Base-by-base conservation (phyloP, 2,888 invertebrate species). In the Tipula vernalis region DNA sequence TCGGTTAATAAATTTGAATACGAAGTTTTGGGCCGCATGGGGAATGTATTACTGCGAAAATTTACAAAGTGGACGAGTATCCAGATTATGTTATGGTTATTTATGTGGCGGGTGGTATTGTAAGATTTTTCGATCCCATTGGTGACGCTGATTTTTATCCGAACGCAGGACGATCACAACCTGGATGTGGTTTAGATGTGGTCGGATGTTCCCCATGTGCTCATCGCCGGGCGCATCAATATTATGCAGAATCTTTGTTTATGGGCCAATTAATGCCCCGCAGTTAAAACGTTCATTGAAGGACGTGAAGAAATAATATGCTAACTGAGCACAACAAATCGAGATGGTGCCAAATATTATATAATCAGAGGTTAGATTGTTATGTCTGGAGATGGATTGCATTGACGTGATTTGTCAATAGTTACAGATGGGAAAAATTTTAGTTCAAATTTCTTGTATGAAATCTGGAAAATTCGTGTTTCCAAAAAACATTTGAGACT, bases 81-180 rank as follows among this genome's bases (percentile, higher is more conserved):
- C 90, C 91, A 10, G 88, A 87, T 12, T 89, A 90, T 42, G 92
- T 92, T 13, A 91, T 92, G 87, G 89, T 90, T 3, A 90, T 92
- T 88, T 91, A 91, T 86, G 92, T 92, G 0, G 90, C 90, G 87
- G 89, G 89, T 4, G 90, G 90, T 88, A 88, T 88, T 0, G 88
- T 91, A 18, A 92, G 92, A 0, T 89, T 91, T 44, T 86, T 88
- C 0, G 87, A 88, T 0, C 89, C 91, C 0, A 89, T 92, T 0
- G 92, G 92, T 10, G 89, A 89, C 18, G 90, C 91, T 8, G 91
- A 92, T 42, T 92, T 92, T 88, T 92, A 91, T 87, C 91, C 91
- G 0, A 92, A 92, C 86, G 91, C 89, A 42, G 92, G 92, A 1
- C 87, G 87, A 2, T 88, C 87, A 6, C 92, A 92, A 88, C 91